Evolutionary conservation across 2,797 vertebrate species (phyloP).

Genomic region (Argya squamiceps): DNA sequence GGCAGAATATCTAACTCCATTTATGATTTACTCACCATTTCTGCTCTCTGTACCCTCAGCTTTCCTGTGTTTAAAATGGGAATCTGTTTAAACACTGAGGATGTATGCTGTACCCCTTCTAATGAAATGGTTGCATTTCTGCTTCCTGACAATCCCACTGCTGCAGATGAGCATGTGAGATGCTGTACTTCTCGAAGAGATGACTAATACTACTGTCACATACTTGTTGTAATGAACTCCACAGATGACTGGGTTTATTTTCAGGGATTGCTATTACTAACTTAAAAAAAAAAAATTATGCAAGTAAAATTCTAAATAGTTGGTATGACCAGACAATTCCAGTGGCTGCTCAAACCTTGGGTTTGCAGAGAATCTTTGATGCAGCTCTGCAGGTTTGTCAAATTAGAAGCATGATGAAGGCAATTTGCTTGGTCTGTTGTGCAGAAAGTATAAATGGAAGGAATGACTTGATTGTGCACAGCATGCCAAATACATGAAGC

Average conservation of each 20-base stretch:
- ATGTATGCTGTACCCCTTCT: not conserved
- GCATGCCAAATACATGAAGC: conserved; percentile 61
- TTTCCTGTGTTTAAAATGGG: not conserved
- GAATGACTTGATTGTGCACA: conserved; percentile 63
- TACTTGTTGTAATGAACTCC: not conserved
- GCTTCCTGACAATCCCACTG: not conserved
- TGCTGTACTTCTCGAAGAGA: not conserved
- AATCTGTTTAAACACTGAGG: not conserved
- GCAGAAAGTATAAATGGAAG: conserved; percentile 54
- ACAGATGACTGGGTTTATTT: not conserved
- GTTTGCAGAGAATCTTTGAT: conserved; percentile 24
- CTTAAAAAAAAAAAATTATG: not conserved
- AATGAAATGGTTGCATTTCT: not conserved
- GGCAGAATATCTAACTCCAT: not conserved
- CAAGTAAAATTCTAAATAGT: not conserved
- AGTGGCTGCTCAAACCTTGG: not conserved
- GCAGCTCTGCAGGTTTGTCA: conserved; percentile 32
- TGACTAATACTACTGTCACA: conserved; percentile 15
- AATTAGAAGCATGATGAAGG: conserved; percentile 47
- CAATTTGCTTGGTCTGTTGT: conserved; percentile 58
- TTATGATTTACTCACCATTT: not conserved
- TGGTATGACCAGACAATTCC: not conserved
- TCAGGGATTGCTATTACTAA: not conserved
- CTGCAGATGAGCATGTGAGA: not conserved
- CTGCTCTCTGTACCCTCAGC: not conserved